Evolutionary conservation across 2,888 invertebrate species (phyloP), one percentile per base, ranked within the genome.

Genomic region (Halocaridina rubra): DNA sequence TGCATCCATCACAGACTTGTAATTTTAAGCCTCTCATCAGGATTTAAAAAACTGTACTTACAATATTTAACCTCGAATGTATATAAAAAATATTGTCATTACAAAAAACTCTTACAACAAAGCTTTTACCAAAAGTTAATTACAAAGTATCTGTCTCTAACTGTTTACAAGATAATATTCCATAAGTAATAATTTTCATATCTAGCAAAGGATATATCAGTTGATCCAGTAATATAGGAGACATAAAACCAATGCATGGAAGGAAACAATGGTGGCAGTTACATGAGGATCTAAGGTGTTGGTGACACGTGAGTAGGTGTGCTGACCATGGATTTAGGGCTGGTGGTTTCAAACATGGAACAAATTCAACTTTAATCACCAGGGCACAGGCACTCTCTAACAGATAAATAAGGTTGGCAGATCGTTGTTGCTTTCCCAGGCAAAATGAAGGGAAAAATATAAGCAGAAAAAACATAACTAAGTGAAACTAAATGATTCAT

Each of bases 341-440:
- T 71, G 24, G 46, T 82, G 82, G 82, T 46, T 46, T n/a, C 46
- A 13, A 46, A 46, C 2, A 16, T 10, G 46, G 16, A 46, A 46
- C 46, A 46, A 16, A 13, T 46, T 46, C 16, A 46, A 13, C 46
- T 76, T 59, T 80, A 80, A 80, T 80, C 71, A 59, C 80, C 72
- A 72, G 80, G 79, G 67, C 29, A 22, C 29, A 72, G 80, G 80
- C 80, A 80, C 71, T 71, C 72, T 39, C 59, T 46, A 72, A 80
- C 72, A 72, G 29, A 29, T 59, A 33, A 32, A 72, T 27, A 59
- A 80, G 59, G 80, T 72, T 72, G 72, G 80, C 80, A 80, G 80
- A 80, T 80, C 80, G 71, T 46, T 46, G 46, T 16, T 46, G 46
- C 13, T 46, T 46, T 13, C 46, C n/a, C n/a, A n/a, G n/a, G n/a